Evolutionary conservation across 2,113 vertebrate species (phyloP).

Genomic region (Pavo muticus): DNA sequence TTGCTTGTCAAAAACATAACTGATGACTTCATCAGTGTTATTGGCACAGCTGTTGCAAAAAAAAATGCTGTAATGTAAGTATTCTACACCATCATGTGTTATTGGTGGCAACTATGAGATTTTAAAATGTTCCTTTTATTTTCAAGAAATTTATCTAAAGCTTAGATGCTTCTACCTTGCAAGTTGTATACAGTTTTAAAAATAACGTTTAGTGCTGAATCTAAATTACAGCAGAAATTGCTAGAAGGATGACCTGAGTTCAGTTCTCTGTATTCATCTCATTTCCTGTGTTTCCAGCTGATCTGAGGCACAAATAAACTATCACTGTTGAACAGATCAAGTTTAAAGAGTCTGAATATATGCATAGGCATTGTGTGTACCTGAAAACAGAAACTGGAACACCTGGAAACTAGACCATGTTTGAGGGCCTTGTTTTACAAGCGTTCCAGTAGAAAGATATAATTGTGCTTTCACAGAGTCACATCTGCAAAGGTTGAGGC

Average conservation of each 20-base stretch:
- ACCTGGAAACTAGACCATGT: background rate
- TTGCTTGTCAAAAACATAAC: slow-evolving; percentile 18
- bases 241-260: background rate
- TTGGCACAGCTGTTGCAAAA: slow-evolving; percentile 3
- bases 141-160: background rate
- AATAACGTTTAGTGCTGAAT: background rate
- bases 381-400: background rate
- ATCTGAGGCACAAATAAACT: background rate
- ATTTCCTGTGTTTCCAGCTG: background rate
- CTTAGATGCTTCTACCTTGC: background rate
- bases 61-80: slow-evolving; percentile 3
- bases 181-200: background rate
- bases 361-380: background rate
- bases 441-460: background rate
- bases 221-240: background rate
- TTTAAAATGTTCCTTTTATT: slow-evolving; percentile 4
- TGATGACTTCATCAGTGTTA: slow-evolving; percentile 45
- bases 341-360: background rate
- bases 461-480: background rate
- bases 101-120: background rate
- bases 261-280: background rate
- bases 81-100: background rate
- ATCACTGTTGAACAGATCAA: background rate
- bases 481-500: background rate
- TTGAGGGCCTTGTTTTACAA: background rate